Base-by-base conservation (phyloP, 64 coral and sea anemone genomes). In the Montipora cactus region DNA sequence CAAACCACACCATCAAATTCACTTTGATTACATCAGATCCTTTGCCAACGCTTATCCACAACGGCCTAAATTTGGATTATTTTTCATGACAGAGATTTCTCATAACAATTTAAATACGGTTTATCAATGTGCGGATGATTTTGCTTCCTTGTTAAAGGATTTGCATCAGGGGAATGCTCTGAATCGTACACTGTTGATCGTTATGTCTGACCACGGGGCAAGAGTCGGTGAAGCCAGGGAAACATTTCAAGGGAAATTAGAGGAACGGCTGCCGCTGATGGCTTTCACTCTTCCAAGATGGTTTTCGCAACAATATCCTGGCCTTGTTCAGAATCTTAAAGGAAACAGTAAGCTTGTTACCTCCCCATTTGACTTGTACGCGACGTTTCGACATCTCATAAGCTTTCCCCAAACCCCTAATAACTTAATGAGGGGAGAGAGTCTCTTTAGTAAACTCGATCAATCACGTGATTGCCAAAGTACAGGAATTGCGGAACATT, bases 291-390 rank as follows among this genome's bases (percentile, higher is more conserved):
- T 99, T 68, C 98, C 98, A 6, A 10, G 59, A 20, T 94, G 92
- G 89, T 94, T 96, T 64, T 28, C 77, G 12, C 61, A 87, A 51
- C 72, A 78, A 10, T 52, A 94, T 81, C 89, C 79, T 11, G 19
- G 90, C 4, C 49, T 99, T 15, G 13, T 77, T 28, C 44, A 55
- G 13, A 94, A 89, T 73, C 21, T 96, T 23, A 90, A 47, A 47
- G 78, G 90, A 62, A 99, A 99, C 25, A 91, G 74, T 3, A 67
- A 94, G 18, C 87, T 91, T 47, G 67, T 99, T 7, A 96, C 95
- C 25, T 99, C 98, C 69, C 98, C 94, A 4, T 99, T 99, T 64
- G 98, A 99, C 76, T 78, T 99, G 49, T 88, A 99, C 13, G 87
- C 84, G 7, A 99, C 98, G 5, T 79, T 99, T 53, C 84, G 67